A percentile compares a stretch with the other conserved stretches of the same genome.
Conservation (phyloP, 1,140 invertebrate species). For the Megalonaias nervosa region DNA sequence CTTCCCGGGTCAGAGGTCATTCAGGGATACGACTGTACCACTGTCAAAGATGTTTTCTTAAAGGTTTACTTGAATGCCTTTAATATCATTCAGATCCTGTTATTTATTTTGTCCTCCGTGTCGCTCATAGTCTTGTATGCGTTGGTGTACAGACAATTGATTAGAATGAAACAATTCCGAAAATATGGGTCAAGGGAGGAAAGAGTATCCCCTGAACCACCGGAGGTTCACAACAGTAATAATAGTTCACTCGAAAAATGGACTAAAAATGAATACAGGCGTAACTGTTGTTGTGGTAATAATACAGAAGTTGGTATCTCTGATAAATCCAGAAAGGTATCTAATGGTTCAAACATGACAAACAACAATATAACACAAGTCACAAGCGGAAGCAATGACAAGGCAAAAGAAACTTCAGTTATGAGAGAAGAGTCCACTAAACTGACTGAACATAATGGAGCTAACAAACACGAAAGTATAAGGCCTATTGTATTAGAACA, state of each 20-base stretch:
- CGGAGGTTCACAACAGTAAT: not conserved
- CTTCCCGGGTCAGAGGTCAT: not conserved
- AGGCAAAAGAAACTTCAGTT: too few species aligned
- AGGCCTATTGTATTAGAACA: constrained; percentile 18
- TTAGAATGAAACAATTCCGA: constrained; percentile 28
- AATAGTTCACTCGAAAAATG: not conserved
- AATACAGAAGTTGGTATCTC: not conserved
- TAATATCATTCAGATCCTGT: constrained; percentile 18
- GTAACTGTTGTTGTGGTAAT: not conserved
- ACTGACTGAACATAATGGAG: too few species aligned
- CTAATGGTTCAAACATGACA: not conserved
- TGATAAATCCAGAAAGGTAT: too few species aligned
- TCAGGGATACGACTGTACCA: constrained; percentile 22
- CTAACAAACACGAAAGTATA: too few species aligned
- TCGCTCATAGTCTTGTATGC: constrained; percentile 17
- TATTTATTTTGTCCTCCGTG: constrained; percentile 14
- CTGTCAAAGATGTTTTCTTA: not conserved
- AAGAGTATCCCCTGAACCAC: not conserved
- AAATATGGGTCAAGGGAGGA: constrained; percentile 15
- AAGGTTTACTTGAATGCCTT: constrained; percentile 4
- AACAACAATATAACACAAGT: not conserved
- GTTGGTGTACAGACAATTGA: constrained; percentile 21
- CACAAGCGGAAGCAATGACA: too few species aligned
- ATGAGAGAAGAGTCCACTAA: too few species aligned
- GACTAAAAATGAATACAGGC: not conserved